A percentile compares a stretch with the other conserved stretches of the same genome.
Evolutionary conservation across 2,113 vertebrate genomes (phyloP).

Genomic region (Scophthalmus maximus): DNA sequence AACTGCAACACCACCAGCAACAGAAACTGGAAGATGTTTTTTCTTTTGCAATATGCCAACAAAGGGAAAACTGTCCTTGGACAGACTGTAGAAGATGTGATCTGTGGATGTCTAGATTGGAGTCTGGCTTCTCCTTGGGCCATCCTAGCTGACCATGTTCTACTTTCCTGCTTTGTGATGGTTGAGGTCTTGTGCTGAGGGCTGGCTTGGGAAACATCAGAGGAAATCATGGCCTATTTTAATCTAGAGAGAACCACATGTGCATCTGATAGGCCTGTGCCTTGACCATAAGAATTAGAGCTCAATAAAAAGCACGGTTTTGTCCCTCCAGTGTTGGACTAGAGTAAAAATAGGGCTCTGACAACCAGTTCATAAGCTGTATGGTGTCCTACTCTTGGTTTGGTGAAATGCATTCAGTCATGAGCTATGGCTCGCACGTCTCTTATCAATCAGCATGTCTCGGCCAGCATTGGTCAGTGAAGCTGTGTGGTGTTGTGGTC

Average conservation of each 20-base stretch:
- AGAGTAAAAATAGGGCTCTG: neutral
- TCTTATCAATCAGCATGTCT: constrained; percentile 6
- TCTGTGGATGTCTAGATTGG: constrained; percentile 2
- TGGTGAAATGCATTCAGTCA: neutral
- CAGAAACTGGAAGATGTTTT: neutral
- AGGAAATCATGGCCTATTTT: constrained; percentile 11
- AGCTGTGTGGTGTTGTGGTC: neutral
- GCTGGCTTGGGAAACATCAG: constrained; percentile 18
- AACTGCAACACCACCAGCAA: neutral
- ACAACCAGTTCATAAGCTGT: neutral
- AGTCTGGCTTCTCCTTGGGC: constrained; percentile 1
- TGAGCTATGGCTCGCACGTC: neutral
- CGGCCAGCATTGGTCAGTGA: constrained; percentile 4
- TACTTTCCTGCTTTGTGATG: constrained; percentile 3
- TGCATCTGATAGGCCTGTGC: neutral
- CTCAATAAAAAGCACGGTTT: neutral
- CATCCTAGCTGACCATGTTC: neutral
- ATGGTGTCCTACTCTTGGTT: neutral
- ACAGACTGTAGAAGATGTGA: neutral
- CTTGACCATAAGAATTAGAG: neutral
- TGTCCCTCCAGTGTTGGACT: neutral
- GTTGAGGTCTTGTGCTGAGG: neutral
- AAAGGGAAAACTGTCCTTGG: neutral
- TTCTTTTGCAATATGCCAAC: neutral
- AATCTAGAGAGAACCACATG: neutral